A percentile compares a stretch with the other conserved stretches of the same genome.
Evolutionary conservation across 2,797 vertebrate genomes (phyloP).

Genomic region (Poeciliopsis presidionis): DNA sequence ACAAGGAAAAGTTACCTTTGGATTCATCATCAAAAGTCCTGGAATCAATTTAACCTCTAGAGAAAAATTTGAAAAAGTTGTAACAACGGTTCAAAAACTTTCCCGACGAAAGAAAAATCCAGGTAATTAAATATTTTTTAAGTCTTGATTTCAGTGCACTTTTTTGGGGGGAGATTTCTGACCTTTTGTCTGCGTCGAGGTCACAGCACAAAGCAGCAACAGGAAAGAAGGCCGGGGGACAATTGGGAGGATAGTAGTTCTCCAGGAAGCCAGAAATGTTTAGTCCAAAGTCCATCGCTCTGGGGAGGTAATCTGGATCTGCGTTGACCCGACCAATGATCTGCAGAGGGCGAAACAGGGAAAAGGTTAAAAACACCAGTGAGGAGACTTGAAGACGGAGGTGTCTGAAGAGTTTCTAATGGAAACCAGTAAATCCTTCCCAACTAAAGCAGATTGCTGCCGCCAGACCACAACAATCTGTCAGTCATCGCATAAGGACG

Average conservation of each 20-base stretch:
- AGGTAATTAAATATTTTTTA: not conserved
- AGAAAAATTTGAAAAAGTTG: not conserved
- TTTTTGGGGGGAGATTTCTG: slow-evolving; percentile 48
- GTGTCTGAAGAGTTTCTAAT: slow-evolving; percentile 12
- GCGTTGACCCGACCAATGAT: slow-evolving; percentile 96
- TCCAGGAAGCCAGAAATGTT: slow-evolving; percentile 94
- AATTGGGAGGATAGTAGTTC: slow-evolving; percentile 88
- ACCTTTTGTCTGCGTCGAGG: slow-evolving; percentile 95
- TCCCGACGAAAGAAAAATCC: not conserved
- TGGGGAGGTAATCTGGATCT: slow-evolving; percentile 95
- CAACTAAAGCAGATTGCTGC: slow-evolving; percentile 28
- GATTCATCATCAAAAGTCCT: not conserved
- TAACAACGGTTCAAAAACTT: not conserved
- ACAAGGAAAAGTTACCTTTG: not conserved
- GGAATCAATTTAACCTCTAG: not conserved
- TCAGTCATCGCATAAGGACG: slow-evolving; percentile 61
- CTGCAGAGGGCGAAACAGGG: slow-evolving; percentile 65
- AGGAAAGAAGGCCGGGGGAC: slow-evolving; percentile 92
- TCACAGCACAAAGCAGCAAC: slow-evolving; percentile 93
- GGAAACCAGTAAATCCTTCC: slow-evolving; percentile 44
- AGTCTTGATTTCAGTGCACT: not conserved
- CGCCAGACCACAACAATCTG: slow-evolving; percentile 44
- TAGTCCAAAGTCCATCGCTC: slow-evolving; percentile 92
- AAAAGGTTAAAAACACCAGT: slow-evolving; percentile 12
- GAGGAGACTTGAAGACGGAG: slow-evolving; percentile 22